Conservation (phyloP, 2,113 vertebrate species). For the Dermatemys mawii region DNA sequence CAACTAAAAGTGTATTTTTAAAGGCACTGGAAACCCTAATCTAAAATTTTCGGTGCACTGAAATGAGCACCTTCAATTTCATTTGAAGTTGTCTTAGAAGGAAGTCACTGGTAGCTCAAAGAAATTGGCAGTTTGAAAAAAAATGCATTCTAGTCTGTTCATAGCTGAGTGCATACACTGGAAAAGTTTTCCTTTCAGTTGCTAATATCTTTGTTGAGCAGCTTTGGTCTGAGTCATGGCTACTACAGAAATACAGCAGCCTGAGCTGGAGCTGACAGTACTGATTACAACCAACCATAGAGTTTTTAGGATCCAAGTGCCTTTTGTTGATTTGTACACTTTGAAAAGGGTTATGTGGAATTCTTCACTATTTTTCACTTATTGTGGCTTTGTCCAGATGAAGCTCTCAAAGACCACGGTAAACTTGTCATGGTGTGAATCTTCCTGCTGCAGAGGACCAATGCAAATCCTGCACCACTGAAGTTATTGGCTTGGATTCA, state of each 20-base stretch:
- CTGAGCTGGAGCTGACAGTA: not conserved
- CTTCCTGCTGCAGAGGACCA: rapidly evolving
- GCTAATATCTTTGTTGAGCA: not conserved
- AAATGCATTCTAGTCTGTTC: not conserved
- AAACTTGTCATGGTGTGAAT: not conserved
- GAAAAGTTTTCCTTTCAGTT: not conserved
- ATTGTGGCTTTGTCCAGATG: not conserved
- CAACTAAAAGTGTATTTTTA: no score
- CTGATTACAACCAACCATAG: not conserved
- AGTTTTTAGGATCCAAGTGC: not conserved
- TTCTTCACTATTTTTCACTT: not conserved
- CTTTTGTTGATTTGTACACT: not conserved
- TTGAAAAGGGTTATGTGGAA: not conserved
- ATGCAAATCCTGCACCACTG: not conserved
- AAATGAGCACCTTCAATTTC: not conserved
- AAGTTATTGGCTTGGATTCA: not conserved
- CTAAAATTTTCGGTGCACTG: no score
- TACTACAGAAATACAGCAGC: not conserved
- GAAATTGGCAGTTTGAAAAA: not conserved
- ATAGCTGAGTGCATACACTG: not conserved
- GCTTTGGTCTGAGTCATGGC: not conserved
- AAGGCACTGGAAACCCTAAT: not conserved
- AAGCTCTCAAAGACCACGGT: not conserved
- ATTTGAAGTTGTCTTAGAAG: not conserved
- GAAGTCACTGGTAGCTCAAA: not conserved